Conservation (phyloP, 2,888 invertebrate species). For the Graphium colonna region DNA sequence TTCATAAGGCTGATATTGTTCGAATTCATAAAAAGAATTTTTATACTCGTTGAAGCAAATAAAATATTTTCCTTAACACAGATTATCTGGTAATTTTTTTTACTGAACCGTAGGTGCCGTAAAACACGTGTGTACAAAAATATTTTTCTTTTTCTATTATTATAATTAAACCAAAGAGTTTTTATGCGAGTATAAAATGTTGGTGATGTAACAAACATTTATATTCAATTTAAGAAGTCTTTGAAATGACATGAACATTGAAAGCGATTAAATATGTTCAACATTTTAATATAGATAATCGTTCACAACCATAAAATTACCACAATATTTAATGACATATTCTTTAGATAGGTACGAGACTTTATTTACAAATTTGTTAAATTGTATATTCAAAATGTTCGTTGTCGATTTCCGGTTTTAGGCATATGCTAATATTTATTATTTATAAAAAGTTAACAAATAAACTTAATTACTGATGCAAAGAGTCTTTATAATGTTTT, state of each 20-base stretch:
- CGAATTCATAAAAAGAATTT: conserved; percentile 4
- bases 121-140: conserved; percentile 11
- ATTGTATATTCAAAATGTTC: background rate
- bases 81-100: background rate
- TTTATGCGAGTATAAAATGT: conserved; percentile 5
- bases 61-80: background rate
- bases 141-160: conserved; percentile 1
- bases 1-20: conserved; percentile 45
- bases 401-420: too few species aligned
- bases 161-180: background rate
- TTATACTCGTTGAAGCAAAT: background rate
- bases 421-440: too few species aligned
- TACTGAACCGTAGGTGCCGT: background rate
- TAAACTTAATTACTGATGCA: background rate
- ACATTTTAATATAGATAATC: conserved; percentile 38
- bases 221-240: background rate
- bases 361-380: background rate
- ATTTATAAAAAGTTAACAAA: too few species aligned
- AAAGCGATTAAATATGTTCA: conserved; percentile 29
- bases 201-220: conserved; percentile 2
- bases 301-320: conserved; percentile 64
- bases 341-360: conserved; percentile 18
- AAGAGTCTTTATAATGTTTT: conserved; percentile 2
- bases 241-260: conserved; percentile 22
- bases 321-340: conserved; percentile 31